These are phyloP conservation scores for Idaea straminata DNA, from an alignment of 2,888 invertebrate genomes.

Conservation along the genomic window DNA sequence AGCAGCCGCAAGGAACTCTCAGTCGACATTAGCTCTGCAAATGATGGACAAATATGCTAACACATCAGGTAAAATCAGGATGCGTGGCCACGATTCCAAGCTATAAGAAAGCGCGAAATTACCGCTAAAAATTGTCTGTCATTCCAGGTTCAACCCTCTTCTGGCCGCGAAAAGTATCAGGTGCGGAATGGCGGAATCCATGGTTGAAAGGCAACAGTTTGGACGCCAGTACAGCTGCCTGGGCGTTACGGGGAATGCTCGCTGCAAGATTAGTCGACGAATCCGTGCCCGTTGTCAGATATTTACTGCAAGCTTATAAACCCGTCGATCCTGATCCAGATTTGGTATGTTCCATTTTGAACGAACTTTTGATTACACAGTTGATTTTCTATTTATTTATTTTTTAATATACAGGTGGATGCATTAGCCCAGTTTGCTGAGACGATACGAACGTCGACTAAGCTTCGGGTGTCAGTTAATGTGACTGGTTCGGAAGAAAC, in stretches of 20 bases:
- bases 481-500: slow-evolving; percentile 67
- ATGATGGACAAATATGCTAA: slow-evolving; percentile 74
- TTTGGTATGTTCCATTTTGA: slow-evolving; percentile 46
- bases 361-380: not conserved
- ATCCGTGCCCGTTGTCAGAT: slow-evolving; percentile 61
- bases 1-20: slow-evolving; percentile 86
- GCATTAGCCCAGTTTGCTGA: slow-evolving; percentile 69
- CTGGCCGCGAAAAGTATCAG: slow-evolving; percentile 62
- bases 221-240: slow-evolving; percentile 91
- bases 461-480: slow-evolving; percentile 63
- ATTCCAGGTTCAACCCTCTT: slow-evolving; percentile 56
- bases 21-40: slow-evolving; percentile 80
- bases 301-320: slow-evolving; percentile 53
- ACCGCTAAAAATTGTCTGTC: not conserved
- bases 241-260: slow-evolving; percentile 87
- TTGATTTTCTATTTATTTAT: not conserved
- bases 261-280: slow-evolving; percentile 56
- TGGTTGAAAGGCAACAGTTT: slow-evolving; percentile 64
- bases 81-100: not conserved
- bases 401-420: slow-evolving; percentile 58
- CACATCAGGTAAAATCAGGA: slow-evolving; percentile 55
- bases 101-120: not conserved
- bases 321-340: slow-evolving; percentile 64
- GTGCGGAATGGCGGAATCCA: slow-evolving; percentile 67
- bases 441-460: slow-evolving; percentile 53